phyloP scores from a whole-genome alignment of 2,888 invertebrate species.

The Geophilus truncorum region DNA sequence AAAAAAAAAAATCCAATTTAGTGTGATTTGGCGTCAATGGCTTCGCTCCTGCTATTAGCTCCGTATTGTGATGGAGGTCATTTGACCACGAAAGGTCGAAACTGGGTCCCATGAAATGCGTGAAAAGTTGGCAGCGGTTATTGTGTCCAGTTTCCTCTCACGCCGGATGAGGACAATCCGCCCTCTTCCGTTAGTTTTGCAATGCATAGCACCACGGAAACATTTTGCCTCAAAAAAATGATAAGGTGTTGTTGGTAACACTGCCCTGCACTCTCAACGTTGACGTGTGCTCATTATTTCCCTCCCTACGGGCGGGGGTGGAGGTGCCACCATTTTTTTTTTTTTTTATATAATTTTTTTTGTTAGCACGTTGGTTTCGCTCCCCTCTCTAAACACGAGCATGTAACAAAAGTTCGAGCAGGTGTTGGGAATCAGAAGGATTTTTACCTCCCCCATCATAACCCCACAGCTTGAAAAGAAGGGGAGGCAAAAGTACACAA shows the following conservation, averaged over 20 bases:
- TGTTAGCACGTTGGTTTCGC: neutral
- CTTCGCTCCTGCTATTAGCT: neutral
- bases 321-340: neutral
- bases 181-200: neutral
- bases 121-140: neutral
- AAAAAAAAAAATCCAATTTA: neutral
- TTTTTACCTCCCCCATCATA: neutral
- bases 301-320: neutral
- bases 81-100: neutral
- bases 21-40: neutral
- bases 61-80: neutral
- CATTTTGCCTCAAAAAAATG: neutral
- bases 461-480: neutral
- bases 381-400: neutral
- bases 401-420: neutral
- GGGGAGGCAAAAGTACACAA: neutral
- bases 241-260: neutral
- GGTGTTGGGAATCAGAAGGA: conserved; percentile 3
- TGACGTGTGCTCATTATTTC: neutral
- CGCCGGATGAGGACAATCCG: neutral
- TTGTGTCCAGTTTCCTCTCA: neutral
- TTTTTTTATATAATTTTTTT: no score
- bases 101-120: neutral
- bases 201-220: neutral
- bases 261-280: neutral